Conservation (phyloP, 1,140 invertebrate species). For the Drosophila neocordata region DNA sequence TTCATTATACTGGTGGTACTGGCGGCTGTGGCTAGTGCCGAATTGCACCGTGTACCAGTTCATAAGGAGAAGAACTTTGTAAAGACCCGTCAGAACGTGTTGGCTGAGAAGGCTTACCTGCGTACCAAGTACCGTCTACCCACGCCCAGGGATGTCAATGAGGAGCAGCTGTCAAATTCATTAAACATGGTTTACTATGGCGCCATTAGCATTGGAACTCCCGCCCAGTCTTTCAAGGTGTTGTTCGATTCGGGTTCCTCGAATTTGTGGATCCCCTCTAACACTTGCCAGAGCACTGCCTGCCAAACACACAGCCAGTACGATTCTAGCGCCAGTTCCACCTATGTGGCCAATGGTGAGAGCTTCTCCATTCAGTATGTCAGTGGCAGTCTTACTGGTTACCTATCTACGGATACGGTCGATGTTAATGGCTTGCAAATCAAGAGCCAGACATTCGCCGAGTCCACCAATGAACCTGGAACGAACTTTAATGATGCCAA, state of each 20-base stretch:
- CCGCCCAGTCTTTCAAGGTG: conserved; percentile 95
- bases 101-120: conserved; percentile 57
- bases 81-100: conserved; percentile 60
- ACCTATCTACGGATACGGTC: conserved; percentile 94
- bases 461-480: conserved; percentile 95
- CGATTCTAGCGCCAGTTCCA: conserved; percentile 91
- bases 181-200: conserved; percentile 99
- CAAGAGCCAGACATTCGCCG: conserved; percentile 95
- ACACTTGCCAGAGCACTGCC: conserved; percentile 92
- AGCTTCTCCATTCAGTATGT: conserved; percentile 96
- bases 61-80: conserved; percentile 65
- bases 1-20: conserved; percentile 45
- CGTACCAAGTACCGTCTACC: conserved; percentile 59
- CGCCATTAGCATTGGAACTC: conserved; percentile 94
- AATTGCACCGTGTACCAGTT: conserved; percentile 63
- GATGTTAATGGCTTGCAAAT: conserved; percentile 87
- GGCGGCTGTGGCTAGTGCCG: conserved; percentile 66
- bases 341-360: conserved; percentile 94
- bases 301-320: conserved; percentile 93
- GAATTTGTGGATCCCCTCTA: conserved; percentile 99
- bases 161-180: conserved; percentile 89
- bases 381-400: conserved; percentile 96
- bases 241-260: conserved; percentile 99
- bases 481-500: conserved; percentile 95
- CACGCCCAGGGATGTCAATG: conserved; percentile 24